Percentiles rank a stretch among this genome's conserved stretches.
These are phyloP conservation scores for Drosophila prolongata DNA, from an alignment of 2,888 invertebrate species.

Conservation along the genomic window DNA sequence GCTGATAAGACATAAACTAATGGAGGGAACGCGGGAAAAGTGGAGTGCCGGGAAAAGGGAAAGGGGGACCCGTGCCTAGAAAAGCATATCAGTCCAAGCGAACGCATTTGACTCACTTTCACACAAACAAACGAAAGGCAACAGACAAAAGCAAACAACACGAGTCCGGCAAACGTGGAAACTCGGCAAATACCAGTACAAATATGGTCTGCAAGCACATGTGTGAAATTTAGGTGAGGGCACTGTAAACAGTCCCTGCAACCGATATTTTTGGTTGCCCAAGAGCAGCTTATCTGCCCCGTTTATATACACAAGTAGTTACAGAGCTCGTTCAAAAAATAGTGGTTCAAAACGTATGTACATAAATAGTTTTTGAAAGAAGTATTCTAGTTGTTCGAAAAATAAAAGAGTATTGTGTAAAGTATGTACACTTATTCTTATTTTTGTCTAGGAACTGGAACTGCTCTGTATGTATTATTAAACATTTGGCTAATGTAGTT, in stretches of 20 bases:
- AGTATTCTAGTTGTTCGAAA: too few species aligned
- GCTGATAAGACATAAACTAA: constrained; percentile 42
- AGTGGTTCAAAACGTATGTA: not conserved
- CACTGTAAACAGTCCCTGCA: constrained; percentile 20
- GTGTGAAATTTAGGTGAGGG: constrained; percentile 32
- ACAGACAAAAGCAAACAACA: constrained; percentile 55
- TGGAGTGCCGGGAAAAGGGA: not conserved
- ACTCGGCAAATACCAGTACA: constrained; percentile 22
- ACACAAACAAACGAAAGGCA: constrained; percentile 68
- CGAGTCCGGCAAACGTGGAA: constrained; percentile 39
- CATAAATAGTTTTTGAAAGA: too few species aligned
- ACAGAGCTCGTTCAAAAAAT: not conserved
- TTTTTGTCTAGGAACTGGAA: too few species aligned
- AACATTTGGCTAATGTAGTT: too few species aligned
- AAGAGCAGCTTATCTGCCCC: constrained; percentile 21
- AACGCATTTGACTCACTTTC: constrained; percentile 67
- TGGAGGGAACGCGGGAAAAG: not conserved
- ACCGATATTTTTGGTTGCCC: constrained; percentile 13
- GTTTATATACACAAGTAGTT: not conserved
- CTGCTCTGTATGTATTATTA: too few species aligned
- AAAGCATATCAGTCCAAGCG: constrained; percentile 23
- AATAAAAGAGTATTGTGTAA: too few species aligned
- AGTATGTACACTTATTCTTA: too few species aligned
- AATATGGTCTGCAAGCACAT: constrained; percentile 16
- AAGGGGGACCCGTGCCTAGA: constrained; percentile 22